A percentile compares a stretch with the other conserved stretches of the same genome.
These are phyloP conservation scores for Hemithea aestivaria DNA, from an alignment of 2,888 invertebrate species.

Conservation along the genomic window DNA sequence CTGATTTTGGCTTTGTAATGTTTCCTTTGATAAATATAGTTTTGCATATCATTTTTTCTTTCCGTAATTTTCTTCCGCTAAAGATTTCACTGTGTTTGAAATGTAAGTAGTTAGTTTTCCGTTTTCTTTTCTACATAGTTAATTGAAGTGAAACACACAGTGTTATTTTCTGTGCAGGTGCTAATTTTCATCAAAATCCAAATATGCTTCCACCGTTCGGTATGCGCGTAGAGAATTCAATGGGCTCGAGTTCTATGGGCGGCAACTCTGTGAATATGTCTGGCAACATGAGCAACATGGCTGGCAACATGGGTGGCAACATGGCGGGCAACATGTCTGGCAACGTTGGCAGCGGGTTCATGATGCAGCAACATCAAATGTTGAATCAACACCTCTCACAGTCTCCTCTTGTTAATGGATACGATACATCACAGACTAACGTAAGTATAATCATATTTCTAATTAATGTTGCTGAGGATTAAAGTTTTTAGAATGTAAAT, in stretches of 20 bases:
- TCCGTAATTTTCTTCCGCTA: too few relatives aligned
- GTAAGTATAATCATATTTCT: constrained; percentile 56
- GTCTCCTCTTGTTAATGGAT: constrained; percentile 58
- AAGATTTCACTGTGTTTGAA: too few relatives aligned
- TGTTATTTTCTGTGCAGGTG: constrained; percentile 49
- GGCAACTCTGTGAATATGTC: constrained; percentile 23
- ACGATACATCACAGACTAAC: constrained; percentile 54
- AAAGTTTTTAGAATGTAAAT: too few relatives aligned
- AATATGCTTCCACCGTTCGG: constrained; percentile 75
- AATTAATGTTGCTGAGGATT: too few relatives aligned
- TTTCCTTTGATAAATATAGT: too few relatives aligned
- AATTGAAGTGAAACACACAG: too few relatives aligned
- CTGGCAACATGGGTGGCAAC: constrained; percentile 13
- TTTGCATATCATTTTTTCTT: too few relatives aligned
- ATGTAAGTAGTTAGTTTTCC: too few relatives aligned
- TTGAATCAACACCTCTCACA: constrained; percentile 46
- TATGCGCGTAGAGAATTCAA: constrained; percentile 68
- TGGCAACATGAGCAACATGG: constrained; percentile 22
- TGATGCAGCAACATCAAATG: constrained; percentile 58
- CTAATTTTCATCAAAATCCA: constrained; percentile 72
- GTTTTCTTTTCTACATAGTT: too few relatives aligned
- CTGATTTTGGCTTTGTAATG: too few relatives aligned
- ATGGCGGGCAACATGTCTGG: constrained; percentile 26
- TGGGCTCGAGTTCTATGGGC: constrained; percentile 37
- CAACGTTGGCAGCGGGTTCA: constrained; percentile 38